A percentile compares a stretch with the other conserved stretches of the same genome.
Evolutionary conservation across 2,113 vertebrate genomes (phyloP).

Genomic region (Bos taurus): DNA sequence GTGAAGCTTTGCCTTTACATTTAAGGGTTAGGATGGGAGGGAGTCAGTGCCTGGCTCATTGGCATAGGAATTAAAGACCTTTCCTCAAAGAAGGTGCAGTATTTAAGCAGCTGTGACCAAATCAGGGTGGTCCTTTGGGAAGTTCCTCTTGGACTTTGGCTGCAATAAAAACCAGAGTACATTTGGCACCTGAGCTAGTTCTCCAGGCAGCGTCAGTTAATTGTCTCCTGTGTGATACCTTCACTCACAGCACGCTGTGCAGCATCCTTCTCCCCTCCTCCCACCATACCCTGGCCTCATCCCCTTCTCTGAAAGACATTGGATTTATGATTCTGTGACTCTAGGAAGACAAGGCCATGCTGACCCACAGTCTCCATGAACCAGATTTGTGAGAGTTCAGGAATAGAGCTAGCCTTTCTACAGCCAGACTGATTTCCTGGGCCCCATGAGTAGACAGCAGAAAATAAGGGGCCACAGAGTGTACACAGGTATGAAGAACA

Average conservation of each 20-base stretch:
- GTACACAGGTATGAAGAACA: not conserved
- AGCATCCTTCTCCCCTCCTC: not conserved
- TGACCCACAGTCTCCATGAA: not conserved
- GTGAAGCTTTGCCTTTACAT: not conserved
- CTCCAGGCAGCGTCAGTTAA: not conserved
- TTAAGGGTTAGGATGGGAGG: not conserved
- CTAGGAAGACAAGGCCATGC: not conserved
- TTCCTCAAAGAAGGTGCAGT: not conserved
- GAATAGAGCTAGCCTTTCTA: not conserved
- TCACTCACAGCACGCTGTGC: not conserved
- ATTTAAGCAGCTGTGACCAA: not conserved
- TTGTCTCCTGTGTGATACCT: not conserved
- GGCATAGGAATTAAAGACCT: conserved; percentile 36
- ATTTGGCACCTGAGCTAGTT: not conserved
- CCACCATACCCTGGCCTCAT: not conserved
- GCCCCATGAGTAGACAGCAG: not conserved
- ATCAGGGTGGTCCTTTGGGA: conserved; percentile 9
- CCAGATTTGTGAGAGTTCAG: not conserved
- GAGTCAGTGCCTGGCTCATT: not conserved
- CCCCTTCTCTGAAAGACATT: not conserved
- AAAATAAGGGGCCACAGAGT: rapidly evolving
- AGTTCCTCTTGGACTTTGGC: not conserved
- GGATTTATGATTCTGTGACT: not conserved
- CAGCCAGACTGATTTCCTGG: not conserved
- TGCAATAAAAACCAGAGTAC: not conserved